Evolutionary conservation across 2,888 invertebrate species (phyloP), one percentile per base, ranked within the genome.

Genomic region (Pollenia labialis): DNA sequence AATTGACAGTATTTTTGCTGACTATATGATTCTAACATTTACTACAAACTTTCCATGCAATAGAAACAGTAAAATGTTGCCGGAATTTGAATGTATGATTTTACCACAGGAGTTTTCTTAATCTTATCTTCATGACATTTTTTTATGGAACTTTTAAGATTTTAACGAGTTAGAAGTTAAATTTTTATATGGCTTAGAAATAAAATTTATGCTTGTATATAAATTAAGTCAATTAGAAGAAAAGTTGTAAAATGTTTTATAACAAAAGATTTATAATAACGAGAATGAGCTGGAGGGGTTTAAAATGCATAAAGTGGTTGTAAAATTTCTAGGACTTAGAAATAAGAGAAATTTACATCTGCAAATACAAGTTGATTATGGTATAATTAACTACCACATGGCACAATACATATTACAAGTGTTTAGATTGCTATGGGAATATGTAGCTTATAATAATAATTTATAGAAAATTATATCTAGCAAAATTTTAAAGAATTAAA

Each of bases 161-260:
- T 82, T 79, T 58, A 69, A 79, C 62, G 62, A 74, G 69, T 75
- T 75, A 23, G 69, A 69, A 75, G 54, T 54, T 66, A 23, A 58
- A 81, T 74, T 75, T 46, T 54, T 18, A 60, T 42, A 16, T 32
- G 58, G 69, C 42, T 71, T 62, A 12, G 12, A 4, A 58, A 60
- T 68, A 60, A 64, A 48, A 48, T 48, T 48, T 48, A 48, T 12
- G 12, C 18, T 42, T n/a, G 60, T 48, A 62, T 76, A 84, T 72
- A 84, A 83, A 83, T 87, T 80, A 74, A 76, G 60, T 50, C 86
- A 86, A 86, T 83, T 86, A 64, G 64, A 46, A 69, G 10, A 46
- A 72, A 48, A 16, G 44, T 64, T 79, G 50, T 69, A 14, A 72
- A 85, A 64, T 74, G 42, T 80, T 74, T 79, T 69, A 69, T 71